phyloP scores from a whole-genome alignment of 2,113 vertebrate species.

The Phalacrocorax aristotelis region DNA sequence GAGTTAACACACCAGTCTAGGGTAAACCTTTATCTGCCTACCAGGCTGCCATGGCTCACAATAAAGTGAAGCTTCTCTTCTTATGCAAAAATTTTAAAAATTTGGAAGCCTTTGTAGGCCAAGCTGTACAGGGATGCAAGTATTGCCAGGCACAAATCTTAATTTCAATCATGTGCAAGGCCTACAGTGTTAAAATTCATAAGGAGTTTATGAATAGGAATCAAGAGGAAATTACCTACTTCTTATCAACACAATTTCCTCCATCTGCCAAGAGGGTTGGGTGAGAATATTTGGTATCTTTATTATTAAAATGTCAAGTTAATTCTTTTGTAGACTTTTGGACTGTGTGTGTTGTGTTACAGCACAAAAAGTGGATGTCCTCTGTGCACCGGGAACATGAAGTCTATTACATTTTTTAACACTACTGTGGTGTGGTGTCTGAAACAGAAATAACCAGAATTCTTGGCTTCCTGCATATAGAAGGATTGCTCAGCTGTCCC shows the following conservation, averaged over 20 bases:
- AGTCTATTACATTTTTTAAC: background rate
- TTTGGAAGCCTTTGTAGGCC: conserved; percentile 3
- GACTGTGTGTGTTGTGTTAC: background rate
- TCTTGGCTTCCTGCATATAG: background rate
- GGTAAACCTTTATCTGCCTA: conserved; percentile 53
- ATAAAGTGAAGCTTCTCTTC: conserved; percentile 33
- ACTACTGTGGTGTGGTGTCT: background rate
- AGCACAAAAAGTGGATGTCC: background rate
- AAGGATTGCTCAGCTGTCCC: background rate
- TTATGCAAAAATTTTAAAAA: conserved; percentile 37
- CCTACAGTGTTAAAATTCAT: conserved; percentile 35
- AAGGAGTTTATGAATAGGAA: conserved; percentile 39
- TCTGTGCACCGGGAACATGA: background rate
- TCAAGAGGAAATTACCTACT: conserved; percentile 65
- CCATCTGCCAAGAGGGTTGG: background rate
- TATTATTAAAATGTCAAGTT: conserved; percentile 39
- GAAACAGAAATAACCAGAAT: background rate
- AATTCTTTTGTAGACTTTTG: conserved; percentile 27
- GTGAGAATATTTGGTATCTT: conserved; percentile 41
- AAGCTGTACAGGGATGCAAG: background rate
- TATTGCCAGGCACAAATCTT: conserved; percentile 22
- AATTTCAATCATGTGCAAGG: conserved; percentile 2
- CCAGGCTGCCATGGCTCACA: conserved; percentile 28
- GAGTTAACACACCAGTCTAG: background rate
- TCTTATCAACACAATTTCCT: conserved; percentile 67